Base-by-base conservation (phyloP, 2,797 vertebrate genomes). In the Columba guinea region DNA sequence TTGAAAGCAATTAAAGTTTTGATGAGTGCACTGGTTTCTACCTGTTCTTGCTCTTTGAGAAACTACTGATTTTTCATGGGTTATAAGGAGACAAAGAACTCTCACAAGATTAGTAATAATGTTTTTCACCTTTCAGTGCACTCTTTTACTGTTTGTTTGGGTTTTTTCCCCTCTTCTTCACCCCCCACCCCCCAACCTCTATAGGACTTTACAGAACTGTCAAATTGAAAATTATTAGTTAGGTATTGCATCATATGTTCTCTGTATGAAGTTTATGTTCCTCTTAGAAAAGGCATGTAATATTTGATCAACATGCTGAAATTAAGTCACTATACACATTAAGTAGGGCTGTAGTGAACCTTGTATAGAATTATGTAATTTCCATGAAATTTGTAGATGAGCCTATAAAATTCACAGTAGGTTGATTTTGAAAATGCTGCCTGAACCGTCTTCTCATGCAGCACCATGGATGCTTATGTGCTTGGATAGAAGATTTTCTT, bases 101-200 rank as follows among this genome's bases (percentile, higher is more conserved):
- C 53, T 83, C 27, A 18, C 6, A 44, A n/a, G 56, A 32, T 52
- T 13, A 32, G 8, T 49, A 34, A 32, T 19, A 55, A 48, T 24
- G 17, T 48, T 86, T 90, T 46, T 86, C 60, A 68, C 22, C 20
- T 58, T 76, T 78, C 46, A 52, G 3, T 63, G 21, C 30, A 46
- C 46, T 77, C n/a, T 58, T 58, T 55, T 63, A 41, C 41, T 34
- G 32, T 26, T 24, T 60, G 17, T 4, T 48, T 37, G 37, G 37
- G 37, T 21, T 48, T 48, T 48, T 48, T 21, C 11, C 48, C 22
- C 21, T 49, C 48, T 21, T 49, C 48, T 21, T 44, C 7, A 4
- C 13, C 8, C 4, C 5, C 2, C 3, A 3, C 10, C 30, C 7
- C 48, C 22, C 21, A 41, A 2, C 22, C 32, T 56, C 24, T 39